These are phyloP conservation scores for Gari tellinella DNA, from an alignment of 2,888 invertebrate genomes.

Conservation along the genomic window DNA sequence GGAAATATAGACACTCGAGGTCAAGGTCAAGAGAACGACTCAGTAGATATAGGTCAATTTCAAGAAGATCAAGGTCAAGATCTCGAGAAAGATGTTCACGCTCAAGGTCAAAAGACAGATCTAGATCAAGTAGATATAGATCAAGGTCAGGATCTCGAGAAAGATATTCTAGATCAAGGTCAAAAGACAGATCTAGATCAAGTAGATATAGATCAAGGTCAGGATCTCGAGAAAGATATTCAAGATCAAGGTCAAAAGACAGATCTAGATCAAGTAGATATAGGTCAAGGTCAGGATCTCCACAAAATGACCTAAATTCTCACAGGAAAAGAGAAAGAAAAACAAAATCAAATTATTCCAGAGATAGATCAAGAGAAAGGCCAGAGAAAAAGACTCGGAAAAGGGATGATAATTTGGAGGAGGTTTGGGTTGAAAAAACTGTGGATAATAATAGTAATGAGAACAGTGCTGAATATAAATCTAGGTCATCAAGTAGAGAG, in stretches of 20 bases:
- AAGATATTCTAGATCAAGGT: constrained; percentile 30
- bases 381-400: constrained; percentile 10
- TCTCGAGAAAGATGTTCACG: constrained; percentile 26
- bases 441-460: background rate
- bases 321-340: constrained; percentile 24
- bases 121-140: background rate
- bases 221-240: constrained; percentile 14
- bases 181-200: constrained; percentile 24
- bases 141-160: constrained; percentile 18
- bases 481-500: constrained; percentile 36
- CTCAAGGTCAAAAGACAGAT: constrained; percentile 9
- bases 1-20: constrained; percentile 42
- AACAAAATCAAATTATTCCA: background rate
- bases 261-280: background rate
- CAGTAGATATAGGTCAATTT: constrained; percentile 11
- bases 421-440: constrained; percentile 24
- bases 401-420: constrained; percentile 12
- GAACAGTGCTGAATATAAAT: constrained; percentile 7
- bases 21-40: constrained; percentile 52
- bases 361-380: constrained; percentile 12
- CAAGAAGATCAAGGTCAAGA: constrained; percentile 44
- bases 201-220: constrained; percentile 27
- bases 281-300: constrained; percentile 18
- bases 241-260: constrained; percentile 6
- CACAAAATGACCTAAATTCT: background rate